Base-by-base conservation (phyloP, 2,797 vertebrate species). In the Chaetophractus vellerosus region DNA sequence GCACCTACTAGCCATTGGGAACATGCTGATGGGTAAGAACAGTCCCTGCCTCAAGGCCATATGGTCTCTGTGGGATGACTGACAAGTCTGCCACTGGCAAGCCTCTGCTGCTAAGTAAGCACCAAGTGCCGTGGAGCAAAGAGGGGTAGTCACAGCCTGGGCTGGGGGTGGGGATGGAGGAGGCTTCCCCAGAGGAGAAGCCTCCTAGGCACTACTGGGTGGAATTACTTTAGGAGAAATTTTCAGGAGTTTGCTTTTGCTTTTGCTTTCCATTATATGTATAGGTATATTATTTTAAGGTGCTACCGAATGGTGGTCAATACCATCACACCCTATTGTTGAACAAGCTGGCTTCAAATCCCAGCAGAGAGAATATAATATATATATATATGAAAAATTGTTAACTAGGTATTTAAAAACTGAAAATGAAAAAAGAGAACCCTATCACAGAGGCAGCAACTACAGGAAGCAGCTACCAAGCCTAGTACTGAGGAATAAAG, bases 261-360 rank as follows among this genome's bases (percentile, higher is more conserved):
- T 79, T 74, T 50, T 23, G 2, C 52, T 21, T 55, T 55, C 18
- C 4, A 19, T 18, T 18, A 18, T 55, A 18, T 45, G 7, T 48
- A 57, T 15, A 83, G 1, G 50, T 63, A 14, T 63, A n/a, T 64
- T 76, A 15, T 66, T 61, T 31, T 5, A 36, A 33, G 38, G 23
- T 6, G 64, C 6, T 71, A 19, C 41, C 15, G 38, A 38, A 83
- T 28, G 74, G 55, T 38, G 15, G 52, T 59, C 57, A 36, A 79
- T n/a, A 59, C 28, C 26, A 71, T 69, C 31, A 81, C 23, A 72
- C 11, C 63, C 21, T 28, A 26, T 31, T 87, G 9, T 14, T 12
- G 24, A 19, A 26, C 4, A 33, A 45, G n/a, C 26, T 85, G 36
- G 33, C 26, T 45, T 95, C 74, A 94, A 91, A 85, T 86, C 38